Percentiles rank a stretch among this genome's conserved stretches.
Conservation (phyloP, 2,888 invertebrate species). For the Protula sp. region DNA sequence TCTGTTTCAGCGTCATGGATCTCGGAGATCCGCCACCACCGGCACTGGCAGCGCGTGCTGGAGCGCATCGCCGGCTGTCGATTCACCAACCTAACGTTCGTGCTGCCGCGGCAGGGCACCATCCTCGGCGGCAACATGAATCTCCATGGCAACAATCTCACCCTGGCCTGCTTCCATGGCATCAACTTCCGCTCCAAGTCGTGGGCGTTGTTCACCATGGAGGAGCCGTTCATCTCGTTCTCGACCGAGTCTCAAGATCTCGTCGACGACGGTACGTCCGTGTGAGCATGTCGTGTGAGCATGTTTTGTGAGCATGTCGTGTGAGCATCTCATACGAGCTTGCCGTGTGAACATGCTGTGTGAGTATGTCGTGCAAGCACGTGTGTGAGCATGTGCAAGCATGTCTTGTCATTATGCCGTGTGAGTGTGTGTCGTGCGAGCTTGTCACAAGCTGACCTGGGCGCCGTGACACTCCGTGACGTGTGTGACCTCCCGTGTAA, state of each 20-base stretch:
- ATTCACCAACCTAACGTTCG: constrained; percentile 59
- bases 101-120: constrained; percentile 61
- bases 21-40: constrained; percentile 62
- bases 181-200: constrained; percentile 49
- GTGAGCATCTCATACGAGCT: no score
- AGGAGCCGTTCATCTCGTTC: constrained; percentile 42
- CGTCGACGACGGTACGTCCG: constrained; percentile 44
- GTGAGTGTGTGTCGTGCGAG: no score
- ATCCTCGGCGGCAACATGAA: constrained; percentile 78
- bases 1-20: not conserved
- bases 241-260: constrained; percentile 68
- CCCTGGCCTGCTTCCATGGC: constrained; percentile 94
- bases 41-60: constrained; percentile 88
- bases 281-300: no score
- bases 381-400: no score
- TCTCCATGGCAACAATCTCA: constrained; percentile 69
- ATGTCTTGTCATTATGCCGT: no score
- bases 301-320: no score
- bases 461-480: no score
- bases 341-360: not conserved
- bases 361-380: not conserved
- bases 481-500: no score
- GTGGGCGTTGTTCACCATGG: constrained; percentile 29
- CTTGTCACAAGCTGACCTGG: no score
- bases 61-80: constrained; percentile 74